phyloP scores from a whole-genome alignment of 2,888 invertebrate species.

The Yponomeuta sedellus region DNA sequence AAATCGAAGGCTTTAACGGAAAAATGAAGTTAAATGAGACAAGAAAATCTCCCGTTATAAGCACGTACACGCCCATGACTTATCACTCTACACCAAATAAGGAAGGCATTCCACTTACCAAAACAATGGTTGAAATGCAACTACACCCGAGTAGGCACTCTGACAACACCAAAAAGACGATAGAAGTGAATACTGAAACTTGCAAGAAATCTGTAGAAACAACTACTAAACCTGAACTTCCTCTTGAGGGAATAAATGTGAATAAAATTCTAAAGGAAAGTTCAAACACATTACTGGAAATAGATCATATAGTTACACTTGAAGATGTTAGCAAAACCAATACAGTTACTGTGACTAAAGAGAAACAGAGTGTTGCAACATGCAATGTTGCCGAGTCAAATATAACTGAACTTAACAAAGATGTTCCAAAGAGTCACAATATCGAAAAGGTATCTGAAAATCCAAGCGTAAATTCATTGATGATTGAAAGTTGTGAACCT shows the following conservation, averaged over 20 bases:
- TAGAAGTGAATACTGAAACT: slow-evolving; percentile 64
- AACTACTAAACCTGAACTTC: slow-evolving; percentile 21
- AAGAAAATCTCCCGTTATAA: slow-evolving; percentile 60
- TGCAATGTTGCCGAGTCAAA: neutral
- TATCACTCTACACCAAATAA: slow-evolving; percentile 68
- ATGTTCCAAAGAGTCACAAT: neutral
- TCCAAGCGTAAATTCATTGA: neutral
- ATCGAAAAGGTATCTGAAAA: neutral
- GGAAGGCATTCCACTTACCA: slow-evolving; percentile 64
- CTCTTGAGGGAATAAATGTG: slow-evolving; percentile 21
- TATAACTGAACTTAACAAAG: neutral
- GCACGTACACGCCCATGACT: slow-evolving; percentile 60
- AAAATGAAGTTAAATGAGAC: slow-evolving; percentile 62
- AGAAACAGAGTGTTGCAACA: neutral
- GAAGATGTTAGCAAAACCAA: neutral
- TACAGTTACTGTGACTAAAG: neutral
- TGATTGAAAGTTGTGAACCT: neutral
- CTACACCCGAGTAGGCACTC: slow-evolving; percentile 62
- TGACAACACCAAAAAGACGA: slow-evolving; percentile 64
- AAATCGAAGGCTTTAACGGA: slow-evolving; percentile 44
- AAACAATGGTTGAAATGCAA: slow-evolving; percentile 66
- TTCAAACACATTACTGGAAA: neutral
- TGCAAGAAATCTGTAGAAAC: slow-evolving; percentile 41
- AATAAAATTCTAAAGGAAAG: slow-evolving; percentile 4
- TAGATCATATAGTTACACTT: neutral